Evolutionary conservation across 1,140 invertebrate species (phyloP).

Genomic region (Drosophila cardini): DNA sequence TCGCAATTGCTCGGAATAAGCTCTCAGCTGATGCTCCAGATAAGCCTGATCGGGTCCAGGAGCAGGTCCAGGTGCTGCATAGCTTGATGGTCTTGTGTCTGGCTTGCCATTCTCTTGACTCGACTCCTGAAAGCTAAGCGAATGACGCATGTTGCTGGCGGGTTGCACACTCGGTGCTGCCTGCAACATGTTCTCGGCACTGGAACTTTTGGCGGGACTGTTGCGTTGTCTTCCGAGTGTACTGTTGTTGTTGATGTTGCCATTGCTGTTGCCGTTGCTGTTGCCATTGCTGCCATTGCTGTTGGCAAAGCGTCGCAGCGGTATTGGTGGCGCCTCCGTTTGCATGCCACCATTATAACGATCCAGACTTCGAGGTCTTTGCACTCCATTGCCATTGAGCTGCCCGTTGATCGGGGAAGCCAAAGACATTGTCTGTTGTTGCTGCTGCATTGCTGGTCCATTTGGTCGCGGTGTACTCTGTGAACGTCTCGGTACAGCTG

Average conservation of each 20-base stretch:
- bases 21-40: slow-evolving; percentile 79
- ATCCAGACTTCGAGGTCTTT: slow-evolving; percentile 79
- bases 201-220: slow-evolving; percentile 58
- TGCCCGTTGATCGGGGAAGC: slow-evolving; percentile 48
- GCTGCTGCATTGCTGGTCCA: slow-evolving; percentile 55
- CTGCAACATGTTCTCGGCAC: slow-evolving; percentile 57
- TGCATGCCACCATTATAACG: slow-evolving; percentile 65
- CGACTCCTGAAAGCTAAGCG: slow-evolving; percentile 72
- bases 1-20: slow-evolving; percentile 82
- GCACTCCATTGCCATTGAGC: slow-evolving; percentile 68
- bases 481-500: slow-evolving; percentile 74
- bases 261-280: slow-evolving; percentile 63
- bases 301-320: slow-evolving; percentile 70
- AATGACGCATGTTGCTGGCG: slow-evolving; percentile 66
- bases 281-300: slow-evolving; percentile 51
- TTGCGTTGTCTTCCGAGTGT: slow-evolving; percentile 24
- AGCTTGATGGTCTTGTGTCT: slow-evolving; percentile 73
- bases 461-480: slow-evolving; percentile 74
- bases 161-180: slow-evolving; percentile 2
- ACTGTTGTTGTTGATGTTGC: slow-evolving; percentile 43
- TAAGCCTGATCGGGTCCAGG: slow-evolving; percentile 77
- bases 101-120: slow-evolving; percentile 23
- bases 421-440: slow-evolving; percentile 34
- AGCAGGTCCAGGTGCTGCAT: slow-evolving; percentile 65
- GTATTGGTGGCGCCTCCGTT: slow-evolving; percentile 73